Conservation (phyloP, 1,140 invertebrate genomes). For the Drosophila nigrodunni region DNA sequence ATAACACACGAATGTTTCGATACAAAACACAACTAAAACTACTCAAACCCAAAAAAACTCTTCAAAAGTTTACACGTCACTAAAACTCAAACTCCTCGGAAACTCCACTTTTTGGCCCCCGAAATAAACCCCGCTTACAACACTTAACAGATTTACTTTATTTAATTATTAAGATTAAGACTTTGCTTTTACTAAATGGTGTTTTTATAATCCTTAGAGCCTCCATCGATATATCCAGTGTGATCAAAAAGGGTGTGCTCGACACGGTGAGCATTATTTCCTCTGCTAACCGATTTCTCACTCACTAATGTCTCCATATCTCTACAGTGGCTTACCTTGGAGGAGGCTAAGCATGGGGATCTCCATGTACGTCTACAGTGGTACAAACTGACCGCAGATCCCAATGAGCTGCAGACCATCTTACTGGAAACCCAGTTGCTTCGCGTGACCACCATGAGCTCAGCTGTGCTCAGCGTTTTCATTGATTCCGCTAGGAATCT, state of each 20-base stretch:
- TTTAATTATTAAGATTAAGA: background rate
- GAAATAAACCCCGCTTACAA: constrained; percentile 25
- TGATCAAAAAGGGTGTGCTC: constrained; percentile 88
- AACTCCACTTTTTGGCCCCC: constrained; percentile 16
- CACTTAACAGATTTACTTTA: constrained; percentile 31
- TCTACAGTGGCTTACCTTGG: constrained; percentile 95
- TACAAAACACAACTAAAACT: constrained; percentile 3
- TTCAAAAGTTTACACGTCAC: constrained; percentile 13
- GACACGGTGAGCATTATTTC: constrained; percentile 87
- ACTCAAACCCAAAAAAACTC: constrained; percentile 6
- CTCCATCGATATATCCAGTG: constrained; percentile 88
- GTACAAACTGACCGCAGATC: constrained; percentile 91
- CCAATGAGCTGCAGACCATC: constrained; percentile 90
- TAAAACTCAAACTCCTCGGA: background rate
- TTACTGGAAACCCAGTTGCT: constrained; percentile 91
- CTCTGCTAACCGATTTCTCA: background rate
- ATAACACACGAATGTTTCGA: constrained; percentile 24
- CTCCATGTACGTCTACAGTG: constrained; percentile 94
- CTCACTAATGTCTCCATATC: background rate
- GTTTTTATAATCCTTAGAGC: constrained; percentile 84
- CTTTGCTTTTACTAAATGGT: constrained; percentile 8
- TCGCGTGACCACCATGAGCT: constrained; percentile 90
- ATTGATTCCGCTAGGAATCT: constrained; percentile 96
- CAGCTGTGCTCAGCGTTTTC: constrained; percentile 92
- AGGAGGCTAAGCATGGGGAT: constrained; percentile 96